These are phyloP conservation scores for Aphidius gifuensis DNA, from an alignment of 1,140 invertebrate species.

Conservation along the genomic window DNA sequence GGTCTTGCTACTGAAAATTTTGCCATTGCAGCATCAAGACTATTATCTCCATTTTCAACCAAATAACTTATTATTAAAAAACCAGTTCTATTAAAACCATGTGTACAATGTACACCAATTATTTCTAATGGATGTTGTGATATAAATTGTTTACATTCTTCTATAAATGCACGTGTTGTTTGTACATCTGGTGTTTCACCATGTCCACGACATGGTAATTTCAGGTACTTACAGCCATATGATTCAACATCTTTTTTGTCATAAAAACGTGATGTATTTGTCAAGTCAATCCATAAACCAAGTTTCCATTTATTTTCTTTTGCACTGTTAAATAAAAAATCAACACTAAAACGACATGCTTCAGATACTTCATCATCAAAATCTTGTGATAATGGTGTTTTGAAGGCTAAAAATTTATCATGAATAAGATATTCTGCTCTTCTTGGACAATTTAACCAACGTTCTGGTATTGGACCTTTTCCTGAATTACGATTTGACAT, in stretches of 20 bases:
- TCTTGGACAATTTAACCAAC: no score
- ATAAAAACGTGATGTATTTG: conserved; percentile 93
- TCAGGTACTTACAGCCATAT: conserved; percentile 75
- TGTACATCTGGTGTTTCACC: conserved; percentile 74
- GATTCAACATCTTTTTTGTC: conserved; percentile 74
- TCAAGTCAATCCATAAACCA: conserved; percentile 94
- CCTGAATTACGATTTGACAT: no score
- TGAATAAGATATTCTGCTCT: no score
- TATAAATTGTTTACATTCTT: conserved; percentile 76
- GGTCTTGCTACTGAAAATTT: no score
- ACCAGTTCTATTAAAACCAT: conserved; percentile 97
- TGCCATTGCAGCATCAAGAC: no score
- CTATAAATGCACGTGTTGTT: conserved; percentile 75
- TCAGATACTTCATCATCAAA: no score
- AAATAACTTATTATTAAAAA: conserved; percentile 92
- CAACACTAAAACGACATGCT: no score
- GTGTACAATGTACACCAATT: conserved; percentile 98
- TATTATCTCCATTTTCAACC: conserved; percentile 64
- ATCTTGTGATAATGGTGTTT: no score
- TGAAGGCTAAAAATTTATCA: no score
- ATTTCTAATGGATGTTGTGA: conserved; percentile 78
- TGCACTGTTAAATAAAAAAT: no score
- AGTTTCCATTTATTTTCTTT: conserved; percentile 69
- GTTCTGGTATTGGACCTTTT: no score
- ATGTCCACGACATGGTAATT: conserved; percentile 84